Conservation (phyloP, 1,140 invertebrate species). For the Steinernema feltiae region DNA sequence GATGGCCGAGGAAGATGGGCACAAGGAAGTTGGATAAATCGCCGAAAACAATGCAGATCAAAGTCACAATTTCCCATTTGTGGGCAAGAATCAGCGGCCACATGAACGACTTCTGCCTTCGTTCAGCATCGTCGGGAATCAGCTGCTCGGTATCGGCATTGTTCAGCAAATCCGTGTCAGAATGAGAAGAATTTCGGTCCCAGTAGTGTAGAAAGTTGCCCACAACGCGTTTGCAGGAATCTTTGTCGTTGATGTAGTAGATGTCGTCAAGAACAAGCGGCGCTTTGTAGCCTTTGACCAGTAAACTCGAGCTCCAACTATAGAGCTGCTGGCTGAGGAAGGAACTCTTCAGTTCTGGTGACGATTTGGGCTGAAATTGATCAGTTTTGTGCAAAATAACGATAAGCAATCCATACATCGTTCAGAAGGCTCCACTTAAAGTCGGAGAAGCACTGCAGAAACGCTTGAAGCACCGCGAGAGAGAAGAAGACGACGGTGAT, state of each 20-base stretch:
- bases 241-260: not conserved
- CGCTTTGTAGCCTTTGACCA: not conserved
- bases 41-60: not conserved
- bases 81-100: not conserved
- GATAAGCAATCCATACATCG: not conserved
- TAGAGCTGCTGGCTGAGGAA: not conserved
- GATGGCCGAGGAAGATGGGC: slow-evolving; percentile 44
- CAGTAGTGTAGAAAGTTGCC: not conserved
- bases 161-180: not conserved
- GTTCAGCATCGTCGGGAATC: not conserved
- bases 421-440: not conserved
- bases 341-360: not conserved
- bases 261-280: not conserved
- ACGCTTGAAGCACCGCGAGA: not conserved
- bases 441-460: not conserved
- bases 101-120: not conserved
- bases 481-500: not conserved
- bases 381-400: not conserved
- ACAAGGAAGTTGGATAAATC: not conserved
- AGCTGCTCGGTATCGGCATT: not conserved
- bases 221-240: not conserved
- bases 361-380: not conserved
- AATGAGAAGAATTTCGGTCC: not conserved
- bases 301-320: not conserved
- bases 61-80: not conserved